phyloP scores from a whole-genome alignment of 2,797 vertebrate species.

The Acrossocheilus fasciatus region DNA sequence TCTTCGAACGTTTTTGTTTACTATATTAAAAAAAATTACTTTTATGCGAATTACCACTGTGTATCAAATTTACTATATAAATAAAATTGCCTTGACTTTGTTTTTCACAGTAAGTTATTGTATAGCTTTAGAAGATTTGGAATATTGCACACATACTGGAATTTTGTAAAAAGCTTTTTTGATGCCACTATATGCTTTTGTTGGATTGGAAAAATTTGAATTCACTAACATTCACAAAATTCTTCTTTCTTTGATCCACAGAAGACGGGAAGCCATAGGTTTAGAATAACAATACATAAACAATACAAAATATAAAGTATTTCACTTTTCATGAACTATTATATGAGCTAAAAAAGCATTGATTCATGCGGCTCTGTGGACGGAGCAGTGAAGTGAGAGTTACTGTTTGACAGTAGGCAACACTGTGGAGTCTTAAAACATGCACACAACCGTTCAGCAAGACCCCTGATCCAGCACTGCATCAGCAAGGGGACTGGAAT shows the following conservation, averaged over 20 bases:
- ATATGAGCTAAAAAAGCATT: background rate
- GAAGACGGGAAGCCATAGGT: background rate
- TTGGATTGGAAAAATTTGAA: background rate
- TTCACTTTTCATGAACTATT: background rate
- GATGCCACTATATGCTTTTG: background rate
- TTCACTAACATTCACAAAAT: background rate
- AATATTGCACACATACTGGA: background rate
- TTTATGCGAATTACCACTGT: too few relatives aligned
- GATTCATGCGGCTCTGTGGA: background rate
- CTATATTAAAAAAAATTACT: too few relatives aligned
- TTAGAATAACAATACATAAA: background rate
- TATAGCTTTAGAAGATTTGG: background rate
- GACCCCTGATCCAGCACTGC: background rate
- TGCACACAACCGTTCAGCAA: background rate
- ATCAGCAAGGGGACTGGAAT: background rate
- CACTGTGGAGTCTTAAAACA: background rate
- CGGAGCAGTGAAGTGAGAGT: background rate
- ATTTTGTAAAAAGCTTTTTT: too few relatives aligned
- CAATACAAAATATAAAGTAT: background rate
- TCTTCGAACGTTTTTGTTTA: background rate
- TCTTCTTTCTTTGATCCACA: background rate
- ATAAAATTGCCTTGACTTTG: too few relatives aligned
- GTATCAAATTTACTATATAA: too few relatives aligned
- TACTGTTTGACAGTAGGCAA: conserved; percentile 27
- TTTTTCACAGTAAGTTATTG: background rate